These are phyloP conservation scores for Oreortyx pictus DNA, from an alignment of 2,797 vertebrate species.

Conservation along the genomic window DNA sequence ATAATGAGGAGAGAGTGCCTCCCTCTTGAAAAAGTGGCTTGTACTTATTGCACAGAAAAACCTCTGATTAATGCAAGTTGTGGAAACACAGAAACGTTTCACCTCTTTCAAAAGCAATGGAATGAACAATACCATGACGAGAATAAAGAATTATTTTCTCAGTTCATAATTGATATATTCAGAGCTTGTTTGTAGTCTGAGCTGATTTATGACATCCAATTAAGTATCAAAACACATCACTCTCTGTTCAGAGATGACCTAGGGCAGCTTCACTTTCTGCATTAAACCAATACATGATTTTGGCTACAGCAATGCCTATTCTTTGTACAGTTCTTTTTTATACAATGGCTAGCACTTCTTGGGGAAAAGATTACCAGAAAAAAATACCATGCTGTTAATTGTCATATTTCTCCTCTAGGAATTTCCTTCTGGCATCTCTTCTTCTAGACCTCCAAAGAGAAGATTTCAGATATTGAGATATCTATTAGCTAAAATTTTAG, in stretches of 20 bases:
- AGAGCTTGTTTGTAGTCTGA: neutral
- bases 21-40: neutral
- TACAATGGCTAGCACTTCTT: neutral
- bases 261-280: constrained; percentile 22
- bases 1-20: neutral
- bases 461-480: neutral
- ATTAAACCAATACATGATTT: constrained; percentile 7
- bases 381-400: neutral
- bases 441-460: neutral
- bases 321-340: neutral
- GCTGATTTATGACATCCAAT: constrained; percentile 32
- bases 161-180: neutral
- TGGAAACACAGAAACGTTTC: neutral
- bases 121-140: neutral
- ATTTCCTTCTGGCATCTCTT: neutral
- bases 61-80: neutral
- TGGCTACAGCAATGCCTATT: neutral
- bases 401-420: neutral
- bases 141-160: neutral
- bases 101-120: neutral
- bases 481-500: neutral
- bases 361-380: neutral
- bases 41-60: neutral
- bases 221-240: constrained; percentile 16
- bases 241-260: constrained; percentile 28